These are phyloP conservation scores for Cephus nigrinus DNA, from an alignment of 2,888 invertebrate species.

Conservation along the genomic window DNA sequence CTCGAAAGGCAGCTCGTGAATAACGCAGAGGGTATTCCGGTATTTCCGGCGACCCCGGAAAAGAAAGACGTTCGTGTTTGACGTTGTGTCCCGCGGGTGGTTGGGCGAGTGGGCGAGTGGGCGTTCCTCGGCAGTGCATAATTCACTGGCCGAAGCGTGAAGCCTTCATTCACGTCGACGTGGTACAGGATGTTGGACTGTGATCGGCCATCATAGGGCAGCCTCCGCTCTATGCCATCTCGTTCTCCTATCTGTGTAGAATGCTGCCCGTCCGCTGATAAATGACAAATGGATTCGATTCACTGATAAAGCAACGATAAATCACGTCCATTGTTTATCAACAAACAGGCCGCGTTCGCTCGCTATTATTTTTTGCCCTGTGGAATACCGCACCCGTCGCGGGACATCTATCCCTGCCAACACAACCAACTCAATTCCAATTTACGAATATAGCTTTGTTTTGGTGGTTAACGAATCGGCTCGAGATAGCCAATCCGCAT, in stretches of 20 bases:
- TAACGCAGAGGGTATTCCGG: no score
- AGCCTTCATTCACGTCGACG: slow-evolving; percentile 32
- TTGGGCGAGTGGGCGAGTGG: neutral
- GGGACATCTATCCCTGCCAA: slow-evolving; percentile 35
- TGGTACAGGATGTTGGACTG: neutral
- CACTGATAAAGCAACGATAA: slow-evolving; percentile 49
- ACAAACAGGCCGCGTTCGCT: slow-evolving; percentile 39
- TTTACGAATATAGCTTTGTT: slow-evolving; percentile 33
- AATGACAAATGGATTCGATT: slow-evolving; percentile 53
- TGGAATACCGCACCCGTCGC: slow-evolving; percentile 15
- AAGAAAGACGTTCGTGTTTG: no score
- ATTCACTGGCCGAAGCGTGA: slow-evolving; percentile 28
- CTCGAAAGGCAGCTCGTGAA: no score
- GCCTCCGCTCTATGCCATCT: neutral
- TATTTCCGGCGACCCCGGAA: no score
- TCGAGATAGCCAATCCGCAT: no score
- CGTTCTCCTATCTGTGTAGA: neutral
- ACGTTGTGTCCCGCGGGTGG: no score
- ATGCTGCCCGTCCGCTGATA: slow-evolving; percentile 30
- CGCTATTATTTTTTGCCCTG: slow-evolving; percentile 7
- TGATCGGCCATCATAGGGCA: neutral
- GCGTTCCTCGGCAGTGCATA: slow-evolving; percentile 8
- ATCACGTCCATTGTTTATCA: slow-evolving; percentile 51
- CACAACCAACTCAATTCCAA: slow-evolving; percentile 46
- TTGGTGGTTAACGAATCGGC: neutral